Conservation (phyloP, 1,140 invertebrate species). For the Platyura marginata region DNA sequence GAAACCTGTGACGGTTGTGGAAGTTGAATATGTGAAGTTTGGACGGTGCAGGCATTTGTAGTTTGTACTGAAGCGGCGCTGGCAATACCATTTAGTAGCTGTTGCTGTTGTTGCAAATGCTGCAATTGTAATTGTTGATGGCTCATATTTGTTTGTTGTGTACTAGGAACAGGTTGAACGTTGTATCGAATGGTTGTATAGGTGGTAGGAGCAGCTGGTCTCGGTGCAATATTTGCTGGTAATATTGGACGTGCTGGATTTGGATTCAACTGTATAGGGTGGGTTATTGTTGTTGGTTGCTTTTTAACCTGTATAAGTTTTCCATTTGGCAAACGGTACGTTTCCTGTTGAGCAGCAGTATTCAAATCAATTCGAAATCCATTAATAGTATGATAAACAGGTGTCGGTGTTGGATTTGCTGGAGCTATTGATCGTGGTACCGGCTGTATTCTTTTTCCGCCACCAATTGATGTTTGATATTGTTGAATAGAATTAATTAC, state of each 20-base stretch:
- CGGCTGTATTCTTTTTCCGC: neutral
- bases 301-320: conserved; percentile 22
- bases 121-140: conserved; percentile 1
- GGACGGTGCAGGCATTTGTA: neutral
- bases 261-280: neutral
- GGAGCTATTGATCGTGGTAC: neutral
- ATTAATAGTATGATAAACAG: conserved; percentile 22
- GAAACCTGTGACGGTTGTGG: neutral
- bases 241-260: neutral
- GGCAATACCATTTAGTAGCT: conserved; percentile 1
- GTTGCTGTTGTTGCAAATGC: conserved; percentile 2
- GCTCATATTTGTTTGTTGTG: conserved; percentile 1
- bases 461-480: neutral
- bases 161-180: neutral
- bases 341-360: conserved; percentile 20
- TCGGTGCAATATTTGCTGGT: neutral
- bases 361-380: conserved; percentile 23
- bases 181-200: neutral
- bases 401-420: conserved; percentile 6
- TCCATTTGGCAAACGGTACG: conserved; percentile 20
- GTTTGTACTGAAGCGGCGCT: neutral
- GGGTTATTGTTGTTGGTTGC: conserved; percentile 8
- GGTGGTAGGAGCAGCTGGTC: too few relatives aligned
- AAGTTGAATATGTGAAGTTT: neutral
- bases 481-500: too few relatives aligned